phyloP scores from a whole-genome alignment of 53 echinoderm and acorn worm genomes.

The Holothuria leucospilota region DNA sequence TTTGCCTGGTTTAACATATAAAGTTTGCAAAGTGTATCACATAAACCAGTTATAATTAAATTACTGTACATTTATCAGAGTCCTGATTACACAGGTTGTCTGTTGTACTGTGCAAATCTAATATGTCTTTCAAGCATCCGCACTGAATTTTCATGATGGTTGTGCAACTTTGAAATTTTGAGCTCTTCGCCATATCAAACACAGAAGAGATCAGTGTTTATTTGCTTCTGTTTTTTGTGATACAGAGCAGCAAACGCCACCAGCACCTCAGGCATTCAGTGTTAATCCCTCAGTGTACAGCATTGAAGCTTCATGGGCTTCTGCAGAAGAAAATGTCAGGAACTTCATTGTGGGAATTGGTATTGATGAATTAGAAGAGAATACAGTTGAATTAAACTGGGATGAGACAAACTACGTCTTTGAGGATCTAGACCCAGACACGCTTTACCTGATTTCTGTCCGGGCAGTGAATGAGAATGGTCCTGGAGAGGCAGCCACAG shows the following conservation, averaged over 20 bases:
- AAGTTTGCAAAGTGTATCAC: too few species aligned
- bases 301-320: conserved; percentile 25
- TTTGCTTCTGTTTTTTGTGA: too few species aligned
- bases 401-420: conserved; percentile 32
- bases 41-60: too few species aligned
- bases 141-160: too few species aligned
- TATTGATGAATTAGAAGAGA: conserved; percentile 28
- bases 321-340: conserved; percentile 23
- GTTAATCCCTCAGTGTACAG: conserved; percentile 14
- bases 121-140: too few species aligned
- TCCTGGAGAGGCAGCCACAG: conserved; percentile 30
- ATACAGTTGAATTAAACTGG: conserved; percentile 24
- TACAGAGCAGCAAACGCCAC: conserved; percentile 26
- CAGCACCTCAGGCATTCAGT: conserved; percentile 14
- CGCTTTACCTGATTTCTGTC: conserved; percentile 33
- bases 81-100: too few species aligned
- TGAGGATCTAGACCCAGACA: conserved; percentile 9
- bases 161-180: too few species aligned
- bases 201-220: too few species aligned
- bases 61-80: too few species aligned
- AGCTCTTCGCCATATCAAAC: too few species aligned
- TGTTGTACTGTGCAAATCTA: too few species aligned
- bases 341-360: conserved; percentile 24
- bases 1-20: too few species aligned
- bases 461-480: conserved; percentile 39